These are phyloP conservation scores for Clarias platycephalus DNA, from an alignment of 2,797 vertebrate species.

Conservation along the genomic window DNA sequence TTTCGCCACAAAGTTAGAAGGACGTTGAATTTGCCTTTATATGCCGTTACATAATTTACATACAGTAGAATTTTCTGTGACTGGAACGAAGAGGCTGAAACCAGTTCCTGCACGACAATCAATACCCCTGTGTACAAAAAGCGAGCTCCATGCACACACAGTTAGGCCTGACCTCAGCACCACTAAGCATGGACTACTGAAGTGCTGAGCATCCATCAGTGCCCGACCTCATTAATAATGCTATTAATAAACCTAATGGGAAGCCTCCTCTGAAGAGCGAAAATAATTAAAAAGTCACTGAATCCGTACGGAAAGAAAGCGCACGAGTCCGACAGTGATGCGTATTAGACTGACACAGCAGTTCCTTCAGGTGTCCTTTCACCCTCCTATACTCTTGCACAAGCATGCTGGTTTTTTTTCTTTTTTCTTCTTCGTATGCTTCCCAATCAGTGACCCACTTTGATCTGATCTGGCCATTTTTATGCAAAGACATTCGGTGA, in stretches of 20 bases:
- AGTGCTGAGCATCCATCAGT: not conserved
- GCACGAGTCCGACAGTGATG: not conserved
- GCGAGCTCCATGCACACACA: not conserved
- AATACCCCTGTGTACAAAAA: not conserved
- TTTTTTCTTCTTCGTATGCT: not conserved
- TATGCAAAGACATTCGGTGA: not conserved
- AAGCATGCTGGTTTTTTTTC: not conserved
- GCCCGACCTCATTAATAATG: not conserved
- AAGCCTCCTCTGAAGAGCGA: not conserved
- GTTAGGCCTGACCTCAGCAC: not conserved
- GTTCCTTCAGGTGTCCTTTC: not conserved
- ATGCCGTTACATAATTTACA: too few species aligned
- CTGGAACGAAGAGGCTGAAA: not conserved
- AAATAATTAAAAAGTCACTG: too few species aligned
- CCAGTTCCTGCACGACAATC: not conserved
- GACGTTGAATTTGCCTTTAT: too few species aligned
- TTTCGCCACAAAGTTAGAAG: too few species aligned
- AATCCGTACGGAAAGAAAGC: not conserved
- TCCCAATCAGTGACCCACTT: not conserved
- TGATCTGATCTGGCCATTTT: conserved; percentile 4
- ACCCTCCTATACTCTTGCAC: not conserved
- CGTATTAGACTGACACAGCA: not conserved
- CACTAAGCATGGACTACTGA: too few species aligned
- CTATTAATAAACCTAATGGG: not conserved
- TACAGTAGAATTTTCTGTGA: not conserved